These are phyloP conservation scores for Vanessa tameamea DNA, from an alignment of 1,140 invertebrate genomes.

Conservation along the genomic window DNA sequence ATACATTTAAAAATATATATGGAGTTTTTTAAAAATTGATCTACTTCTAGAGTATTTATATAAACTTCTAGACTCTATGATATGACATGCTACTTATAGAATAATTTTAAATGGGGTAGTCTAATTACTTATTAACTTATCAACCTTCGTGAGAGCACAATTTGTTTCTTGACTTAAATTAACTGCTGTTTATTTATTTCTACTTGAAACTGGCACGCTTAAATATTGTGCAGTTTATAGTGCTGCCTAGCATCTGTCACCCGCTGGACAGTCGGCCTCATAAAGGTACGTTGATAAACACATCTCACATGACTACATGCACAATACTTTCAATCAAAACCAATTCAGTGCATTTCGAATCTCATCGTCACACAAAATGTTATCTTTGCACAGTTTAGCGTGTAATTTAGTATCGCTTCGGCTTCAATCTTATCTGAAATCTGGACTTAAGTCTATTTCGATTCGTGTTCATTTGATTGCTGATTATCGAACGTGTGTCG, in stretches of 20 bases:
- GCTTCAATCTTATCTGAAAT: conserved; percentile 32
- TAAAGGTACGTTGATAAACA: conserved; percentile 9
- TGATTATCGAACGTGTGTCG: not conserved
- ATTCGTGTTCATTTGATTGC: conserved; percentile 8
- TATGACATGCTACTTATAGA: too few species aligned
- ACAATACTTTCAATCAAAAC: conserved; percentile 32
- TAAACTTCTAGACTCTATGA: too few species aligned
- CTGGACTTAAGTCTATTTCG: conserved; percentile 23
- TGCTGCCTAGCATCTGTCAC: not conserved
- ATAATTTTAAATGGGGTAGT: too few species aligned
- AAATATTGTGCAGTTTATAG: too few species aligned
- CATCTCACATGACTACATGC: conserved; percentile 17
- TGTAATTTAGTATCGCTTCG: conserved; percentile 5
- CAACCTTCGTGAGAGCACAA: too few species aligned
- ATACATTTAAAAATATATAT: too few species aligned
- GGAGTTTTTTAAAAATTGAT: too few species aligned
- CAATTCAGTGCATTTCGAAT: conserved; percentile 26
- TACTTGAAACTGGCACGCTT: too few species aligned
- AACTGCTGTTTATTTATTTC: too few species aligned
- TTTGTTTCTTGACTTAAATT: too few species aligned
- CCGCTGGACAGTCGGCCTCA: not conserved
- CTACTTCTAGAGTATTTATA: too few species aligned
- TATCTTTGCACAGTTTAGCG: conserved; percentile 7
- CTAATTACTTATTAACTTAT: too few species aligned
- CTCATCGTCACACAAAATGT: conserved; percentile 1